These are phyloP conservation scores for Euura saliciscinereae DNA, from an alignment of 1,140 invertebrate genomes.

Conservation along the genomic window DNA sequence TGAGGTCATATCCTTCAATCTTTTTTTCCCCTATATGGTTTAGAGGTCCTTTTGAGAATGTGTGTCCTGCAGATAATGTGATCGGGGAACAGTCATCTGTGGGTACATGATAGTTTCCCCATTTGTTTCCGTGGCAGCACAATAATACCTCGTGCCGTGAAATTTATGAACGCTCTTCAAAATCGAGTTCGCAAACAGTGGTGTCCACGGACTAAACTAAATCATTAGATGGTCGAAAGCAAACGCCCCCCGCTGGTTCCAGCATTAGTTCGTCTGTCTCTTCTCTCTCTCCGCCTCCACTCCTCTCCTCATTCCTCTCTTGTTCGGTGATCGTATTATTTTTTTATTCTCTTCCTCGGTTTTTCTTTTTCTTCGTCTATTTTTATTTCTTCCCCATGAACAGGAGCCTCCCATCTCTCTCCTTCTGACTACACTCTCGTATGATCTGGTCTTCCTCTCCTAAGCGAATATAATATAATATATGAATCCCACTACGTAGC, in stretches of 20 bases:
- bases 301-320: slow-evolving; percentile 19
- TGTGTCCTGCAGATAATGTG: no score
- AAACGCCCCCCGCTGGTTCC: slow-evolving; percentile 48
- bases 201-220: slow-evolving; percentile 41
- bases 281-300: slow-evolving; percentile 31
- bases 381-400: background rate
- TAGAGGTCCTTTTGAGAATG: no score
- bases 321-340: slow-evolving; percentile 22
- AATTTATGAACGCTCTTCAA: slow-evolving; percentile 40
- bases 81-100: no score
- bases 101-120: background rate
- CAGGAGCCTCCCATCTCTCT: slow-evolving; percentile 1
- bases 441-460: background rate
- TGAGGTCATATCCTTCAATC: no score
- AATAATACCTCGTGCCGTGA: slow-evolving; percentile 3
- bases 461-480: slow-evolving; percentile 28
- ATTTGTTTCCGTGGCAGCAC: background rate
- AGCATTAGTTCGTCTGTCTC: slow-evolving; percentile 59
- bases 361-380: background rate
- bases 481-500: slow-evolving; percentile 58
- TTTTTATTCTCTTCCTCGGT: slow-evolving; percentile 28
- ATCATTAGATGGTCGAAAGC: slow-evolving; percentile 56
- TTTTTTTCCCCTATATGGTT: no score
- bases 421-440: background rate
- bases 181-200: slow-evolving; percentile 43